Conservation (phyloP, 2,888 invertebrate genomes). For the Myathropa florea region DNA sequence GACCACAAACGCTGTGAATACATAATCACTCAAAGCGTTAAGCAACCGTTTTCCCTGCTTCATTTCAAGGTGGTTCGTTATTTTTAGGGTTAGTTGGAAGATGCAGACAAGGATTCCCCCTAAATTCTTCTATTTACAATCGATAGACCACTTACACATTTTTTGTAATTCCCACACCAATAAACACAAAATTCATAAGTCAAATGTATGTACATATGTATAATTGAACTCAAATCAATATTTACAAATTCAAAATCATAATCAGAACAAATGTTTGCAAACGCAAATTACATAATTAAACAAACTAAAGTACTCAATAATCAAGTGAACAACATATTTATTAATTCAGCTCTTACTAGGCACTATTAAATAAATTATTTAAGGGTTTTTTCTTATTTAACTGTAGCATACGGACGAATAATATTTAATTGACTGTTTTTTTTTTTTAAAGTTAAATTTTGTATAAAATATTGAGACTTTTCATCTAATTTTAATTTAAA, state of each 20-base stretch:
- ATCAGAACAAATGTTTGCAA: background rate
- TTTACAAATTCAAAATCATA: background rate
- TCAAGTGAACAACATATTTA: conserved; percentile 51
- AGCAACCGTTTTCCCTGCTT: too few relatives aligned
- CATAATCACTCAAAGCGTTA: too few relatives aligned
- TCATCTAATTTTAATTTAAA: background rate
- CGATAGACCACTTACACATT: background rate
- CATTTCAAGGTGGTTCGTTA: too few relatives aligned
- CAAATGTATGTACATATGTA: background rate
- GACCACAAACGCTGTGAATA: too few relatives aligned
- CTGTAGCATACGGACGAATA: conserved; percentile 4
- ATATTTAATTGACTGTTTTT: background rate
- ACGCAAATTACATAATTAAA: background rate
- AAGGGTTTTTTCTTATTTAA: conserved; percentile 3
- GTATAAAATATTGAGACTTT: conserved; percentile 52
- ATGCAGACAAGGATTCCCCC: too few relatives aligned
- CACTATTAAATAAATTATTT: background rate
- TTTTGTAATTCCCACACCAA: background rate
- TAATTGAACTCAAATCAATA: conserved; percentile 3
- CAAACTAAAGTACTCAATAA: background rate
- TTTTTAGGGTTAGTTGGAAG: too few relatives aligned
- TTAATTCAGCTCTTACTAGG: conserved; percentile 21
- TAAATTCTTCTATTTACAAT: background rate
- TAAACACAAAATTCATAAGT: background rate
- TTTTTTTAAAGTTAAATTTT: background rate